phyloP scores from a whole-genome alignment of 2,888 invertebrate species.

The Eupelmus urozonus region DNA sequence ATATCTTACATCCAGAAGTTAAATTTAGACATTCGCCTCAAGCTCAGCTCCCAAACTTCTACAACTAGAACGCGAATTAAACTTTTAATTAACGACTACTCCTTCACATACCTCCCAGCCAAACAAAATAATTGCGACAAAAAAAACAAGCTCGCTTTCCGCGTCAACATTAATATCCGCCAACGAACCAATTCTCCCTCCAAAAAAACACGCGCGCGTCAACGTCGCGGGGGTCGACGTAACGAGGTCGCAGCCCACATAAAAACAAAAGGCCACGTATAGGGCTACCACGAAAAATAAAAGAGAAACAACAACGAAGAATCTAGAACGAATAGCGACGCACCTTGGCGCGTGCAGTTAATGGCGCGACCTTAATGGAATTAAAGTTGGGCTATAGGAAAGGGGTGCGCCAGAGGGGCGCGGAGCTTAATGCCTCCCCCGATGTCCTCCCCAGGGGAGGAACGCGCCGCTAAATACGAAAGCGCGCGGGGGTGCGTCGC shows the following conservation, averaged over 20 bases:
- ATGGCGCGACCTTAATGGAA: not conserved
- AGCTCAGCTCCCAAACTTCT: too few relatives aligned
- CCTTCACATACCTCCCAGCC: not conserved
- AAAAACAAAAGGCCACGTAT: not conserved
- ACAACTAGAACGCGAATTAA: not conserved
- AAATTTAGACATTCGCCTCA: too few relatives aligned
- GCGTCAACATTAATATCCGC: not conserved
- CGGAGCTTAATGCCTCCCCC: not conserved
- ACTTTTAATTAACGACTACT: not conserved
- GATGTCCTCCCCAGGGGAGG: not conserved
- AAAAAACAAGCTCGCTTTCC: not conserved
- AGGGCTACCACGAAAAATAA: not conserved
- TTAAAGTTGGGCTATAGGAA: not conserved
- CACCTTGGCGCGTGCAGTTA: not conserved
- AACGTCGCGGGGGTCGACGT: too few relatives aligned
- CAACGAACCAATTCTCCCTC: too few relatives aligned
- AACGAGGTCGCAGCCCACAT: conserved; percentile 12
- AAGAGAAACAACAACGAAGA: not conserved
- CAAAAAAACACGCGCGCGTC: too few relatives aligned
- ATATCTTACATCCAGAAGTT: too few relatives aligned
- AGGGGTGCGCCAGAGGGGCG: not conserved
- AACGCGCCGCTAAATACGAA: too few relatives aligned
- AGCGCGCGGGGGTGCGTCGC: too few relatives aligned
- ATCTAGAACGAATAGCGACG: not conserved
- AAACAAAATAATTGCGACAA: not conserved